Percentiles rank a stretch among this genome's conserved stretches.
phyloP scores from a whole-genome alignment of 2,888 invertebrate genomes.

The Dendrolimus pini region DNA sequence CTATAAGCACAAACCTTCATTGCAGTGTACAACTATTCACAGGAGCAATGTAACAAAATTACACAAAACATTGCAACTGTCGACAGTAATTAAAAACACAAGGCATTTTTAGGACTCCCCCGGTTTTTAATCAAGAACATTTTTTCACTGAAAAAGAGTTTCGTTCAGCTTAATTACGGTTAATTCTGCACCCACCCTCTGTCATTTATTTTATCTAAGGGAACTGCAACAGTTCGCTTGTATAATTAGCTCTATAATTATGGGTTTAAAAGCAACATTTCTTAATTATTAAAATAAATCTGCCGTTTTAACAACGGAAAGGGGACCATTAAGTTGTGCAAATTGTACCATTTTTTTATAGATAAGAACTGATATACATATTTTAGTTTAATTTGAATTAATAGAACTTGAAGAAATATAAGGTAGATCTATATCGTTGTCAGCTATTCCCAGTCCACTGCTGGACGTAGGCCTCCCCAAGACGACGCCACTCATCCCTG shows the following conservation, averaged over 20 bases:
- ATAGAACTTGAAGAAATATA: no score
- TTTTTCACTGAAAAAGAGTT: constrained; percentile 50
- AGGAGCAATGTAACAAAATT: not conserved
- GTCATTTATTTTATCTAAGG: constrained; percentile 44
- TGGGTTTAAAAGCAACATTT: constrained; percentile 28
- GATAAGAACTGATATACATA: no score
- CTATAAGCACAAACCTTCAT: no score
- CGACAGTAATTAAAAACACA: constrained; percentile 54
- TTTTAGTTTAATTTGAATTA: constrained; percentile 2
- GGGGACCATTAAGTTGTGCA: no score
- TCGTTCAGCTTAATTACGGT: constrained; percentile 55
- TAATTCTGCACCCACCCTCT: constrained; percentile 36
- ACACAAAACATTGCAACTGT: constrained; percentile 4
- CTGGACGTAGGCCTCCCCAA: no score
- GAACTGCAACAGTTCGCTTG: constrained; percentile 32
- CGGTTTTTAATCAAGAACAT: constrained; percentile 57
- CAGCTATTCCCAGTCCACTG: no score
- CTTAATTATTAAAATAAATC: constrained; percentile 16
- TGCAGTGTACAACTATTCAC: no score
- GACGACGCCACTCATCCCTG: no score
- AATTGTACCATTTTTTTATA: no score
- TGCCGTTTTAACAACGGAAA: not conserved
- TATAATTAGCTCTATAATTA: constrained; percentile 41
- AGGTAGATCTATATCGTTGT: no score
- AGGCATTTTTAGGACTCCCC: constrained; percentile 45